phyloP scores from a whole-genome alignment of 1,140 invertebrate species.

The Amyelois transitella region DNA sequence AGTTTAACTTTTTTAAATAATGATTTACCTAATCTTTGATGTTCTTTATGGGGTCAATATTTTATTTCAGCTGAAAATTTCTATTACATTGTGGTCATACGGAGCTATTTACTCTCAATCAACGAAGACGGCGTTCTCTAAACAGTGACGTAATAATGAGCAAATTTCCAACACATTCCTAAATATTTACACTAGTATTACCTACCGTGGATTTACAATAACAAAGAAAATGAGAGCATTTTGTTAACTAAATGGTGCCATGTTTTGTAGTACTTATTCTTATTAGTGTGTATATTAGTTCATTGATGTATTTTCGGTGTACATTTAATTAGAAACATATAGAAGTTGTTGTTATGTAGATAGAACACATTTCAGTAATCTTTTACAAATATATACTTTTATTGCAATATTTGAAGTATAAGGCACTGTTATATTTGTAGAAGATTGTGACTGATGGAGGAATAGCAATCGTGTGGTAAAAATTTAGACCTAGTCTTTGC shows the following conservation, averaged over 20 bases:
- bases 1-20: too few relatives aligned
- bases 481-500: neutral
- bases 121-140: slow-evolving; percentile 64
- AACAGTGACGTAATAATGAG: slow-evolving; percentile 9
- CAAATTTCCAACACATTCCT: neutral
- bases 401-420: too few relatives aligned
- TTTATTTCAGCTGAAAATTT: slow-evolving; percentile 65
- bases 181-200: neutral
- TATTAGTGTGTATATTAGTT: neutral
- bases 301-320: neutral
- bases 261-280: neutral
- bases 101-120: slow-evolving; percentile 60
- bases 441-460: neutral
- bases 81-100: slow-evolving; percentile 58
- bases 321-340: neutral
- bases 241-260: neutral
- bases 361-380: neutral
- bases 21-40: too few relatives aligned
- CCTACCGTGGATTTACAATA: neutral
- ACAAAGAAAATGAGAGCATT: neutral
- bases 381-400: neutral
- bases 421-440: neutral
- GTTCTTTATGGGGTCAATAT: too few relatives aligned
- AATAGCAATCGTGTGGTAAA: neutral
- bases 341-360: neutral